A percentile compares a stretch with the other conserved stretches of the same genome.
Conservation (phyloP, 2,797 vertebrate genomes). For the Melanotaenia pygmaea region DNA sequence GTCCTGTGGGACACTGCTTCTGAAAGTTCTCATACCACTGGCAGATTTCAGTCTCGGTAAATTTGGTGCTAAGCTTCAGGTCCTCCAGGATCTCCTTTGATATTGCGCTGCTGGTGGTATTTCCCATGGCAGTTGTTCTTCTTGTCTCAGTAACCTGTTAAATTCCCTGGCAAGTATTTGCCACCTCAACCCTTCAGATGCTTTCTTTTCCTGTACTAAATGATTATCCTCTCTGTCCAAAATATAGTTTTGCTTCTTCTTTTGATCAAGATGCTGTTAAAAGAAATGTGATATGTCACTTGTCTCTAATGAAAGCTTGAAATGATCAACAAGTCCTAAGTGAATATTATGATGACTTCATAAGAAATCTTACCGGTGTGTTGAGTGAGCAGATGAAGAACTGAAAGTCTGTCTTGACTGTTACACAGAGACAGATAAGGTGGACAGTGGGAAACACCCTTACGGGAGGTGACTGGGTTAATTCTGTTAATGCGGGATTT, state of each 20-base stretch:
- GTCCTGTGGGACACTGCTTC: conserved; percentile 84
- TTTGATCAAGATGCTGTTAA: conserved; percentile 5
- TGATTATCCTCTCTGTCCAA: conserved; percentile 18
- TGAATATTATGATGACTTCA: conserved; percentile 1
- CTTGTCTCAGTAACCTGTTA: conserved; percentile 25
- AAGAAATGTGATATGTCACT: conserved; percentile 2
- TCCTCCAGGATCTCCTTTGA: conserved; percentile 88
- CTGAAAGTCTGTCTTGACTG: conserved; percentile 37
- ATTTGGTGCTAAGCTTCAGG: conserved; percentile 84
- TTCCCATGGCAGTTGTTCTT: conserved; percentile 78
- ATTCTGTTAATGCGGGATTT: conserved; percentile 84
- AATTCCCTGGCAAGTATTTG: conserved; percentile 50
- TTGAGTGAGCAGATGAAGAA: conserved; percentile 39
- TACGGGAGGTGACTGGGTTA: conserved; percentile 77
- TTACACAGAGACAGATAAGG: conserved; percentile 57
- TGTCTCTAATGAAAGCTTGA: background rate
- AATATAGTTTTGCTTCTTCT: conserved; percentile 7
- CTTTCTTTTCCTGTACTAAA: conserved; percentile 27
- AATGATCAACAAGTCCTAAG: background rate
- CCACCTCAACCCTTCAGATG: conserved; percentile 35
- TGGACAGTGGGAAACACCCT: conserved; percentile 65
- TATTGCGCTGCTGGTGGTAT: conserved; percentile 82
- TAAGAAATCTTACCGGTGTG: conserved; percentile 54
- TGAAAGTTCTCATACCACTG: conserved; percentile 88
- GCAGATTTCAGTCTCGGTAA: conserved; percentile 79